phyloP scores from a whole-genome alignment of 2,797 vertebrate genomes.

The Chaunax sp. region DNA sequence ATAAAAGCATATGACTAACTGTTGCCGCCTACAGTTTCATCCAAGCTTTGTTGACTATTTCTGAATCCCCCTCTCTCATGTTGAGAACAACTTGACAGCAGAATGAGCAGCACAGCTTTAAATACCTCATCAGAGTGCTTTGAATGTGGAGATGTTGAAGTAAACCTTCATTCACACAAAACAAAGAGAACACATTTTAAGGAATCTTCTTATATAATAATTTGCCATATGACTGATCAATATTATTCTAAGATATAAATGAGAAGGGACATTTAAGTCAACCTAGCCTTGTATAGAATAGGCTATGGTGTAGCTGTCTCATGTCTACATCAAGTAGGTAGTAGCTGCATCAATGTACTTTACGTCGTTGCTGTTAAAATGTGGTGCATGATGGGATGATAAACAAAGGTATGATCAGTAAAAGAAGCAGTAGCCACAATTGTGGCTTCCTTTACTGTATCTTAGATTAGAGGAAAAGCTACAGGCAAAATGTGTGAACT shows the following conservation, averaged over 20 bases:
- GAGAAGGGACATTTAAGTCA: not conserved
- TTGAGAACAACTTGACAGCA: conserved; percentile 2
- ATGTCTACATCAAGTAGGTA: not conserved
- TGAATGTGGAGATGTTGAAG: not conserved
- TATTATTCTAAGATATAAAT: not conserved
- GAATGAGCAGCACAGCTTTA: conserved; percentile 6
- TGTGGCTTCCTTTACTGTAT: not conserved
- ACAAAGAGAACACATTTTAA: not conserved
- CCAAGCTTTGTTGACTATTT: conserved; percentile 11
- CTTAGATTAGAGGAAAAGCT: not conserved
- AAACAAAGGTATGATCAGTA: not conserved
- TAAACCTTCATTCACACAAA: not conserved
- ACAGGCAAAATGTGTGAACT: not conserved
- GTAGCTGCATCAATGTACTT: not conserved
- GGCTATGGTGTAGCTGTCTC: not conserved
- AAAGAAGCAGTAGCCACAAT: not conserved
- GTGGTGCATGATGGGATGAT: too few species aligned
- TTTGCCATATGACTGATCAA: not conserved
- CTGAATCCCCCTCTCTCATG: conserved; percentile 4
- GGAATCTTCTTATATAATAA: not conserved
- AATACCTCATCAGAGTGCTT: not conserved
- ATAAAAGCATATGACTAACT: conserved; percentile 19
- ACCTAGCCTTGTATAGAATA: not conserved
- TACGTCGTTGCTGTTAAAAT: not conserved
- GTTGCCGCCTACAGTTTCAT: conserved; percentile 22